Conservation (phyloP, 1,140 invertebrate species). For the Nebria ingens region DNA sequence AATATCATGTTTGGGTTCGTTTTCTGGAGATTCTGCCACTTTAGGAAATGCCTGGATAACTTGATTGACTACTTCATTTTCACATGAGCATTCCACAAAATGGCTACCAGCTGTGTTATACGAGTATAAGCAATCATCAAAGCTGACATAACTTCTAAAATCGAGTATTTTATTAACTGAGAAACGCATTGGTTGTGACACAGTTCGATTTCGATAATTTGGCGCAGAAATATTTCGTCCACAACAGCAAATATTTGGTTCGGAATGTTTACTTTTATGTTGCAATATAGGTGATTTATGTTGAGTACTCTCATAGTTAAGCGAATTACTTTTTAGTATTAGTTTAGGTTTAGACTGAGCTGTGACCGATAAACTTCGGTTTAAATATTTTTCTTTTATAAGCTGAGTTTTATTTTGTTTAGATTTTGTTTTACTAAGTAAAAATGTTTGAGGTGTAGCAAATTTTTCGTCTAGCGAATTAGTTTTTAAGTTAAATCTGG, state of each 20-base stretch:
- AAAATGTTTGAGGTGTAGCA: not conserved
- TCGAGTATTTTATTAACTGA: not conserved
- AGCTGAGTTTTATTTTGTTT: not conserved
- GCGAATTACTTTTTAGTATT: too few relatives aligned
- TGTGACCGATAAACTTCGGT: too few relatives aligned
- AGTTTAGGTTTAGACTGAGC: too few relatives aligned
- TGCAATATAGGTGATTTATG: too few relatives aligned
- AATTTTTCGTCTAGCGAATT: not conserved
- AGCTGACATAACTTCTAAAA: not conserved
- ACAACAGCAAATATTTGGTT: not conserved
- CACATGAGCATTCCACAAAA: not conserved
- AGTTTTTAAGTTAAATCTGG: not conserved
- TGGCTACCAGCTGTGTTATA: not conserved
- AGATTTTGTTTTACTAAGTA: not conserved
- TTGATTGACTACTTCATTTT: not conserved
- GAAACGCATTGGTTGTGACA: not conserved
- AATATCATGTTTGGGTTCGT: too few relatives aligned
- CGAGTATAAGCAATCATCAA: not conserved
- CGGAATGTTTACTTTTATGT: too few relatives aligned
- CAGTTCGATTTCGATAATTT: not conserved
- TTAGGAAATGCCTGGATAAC: not conserved
- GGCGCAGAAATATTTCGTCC: not conserved
- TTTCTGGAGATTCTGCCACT: not conserved
- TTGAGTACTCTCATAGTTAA: too few relatives aligned
- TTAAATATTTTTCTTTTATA: too few relatives aligned